Evolutionary conservation across 2,113 vertebrate genomes (phyloP).

Genomic region (Amia ocellicauda): DNA sequence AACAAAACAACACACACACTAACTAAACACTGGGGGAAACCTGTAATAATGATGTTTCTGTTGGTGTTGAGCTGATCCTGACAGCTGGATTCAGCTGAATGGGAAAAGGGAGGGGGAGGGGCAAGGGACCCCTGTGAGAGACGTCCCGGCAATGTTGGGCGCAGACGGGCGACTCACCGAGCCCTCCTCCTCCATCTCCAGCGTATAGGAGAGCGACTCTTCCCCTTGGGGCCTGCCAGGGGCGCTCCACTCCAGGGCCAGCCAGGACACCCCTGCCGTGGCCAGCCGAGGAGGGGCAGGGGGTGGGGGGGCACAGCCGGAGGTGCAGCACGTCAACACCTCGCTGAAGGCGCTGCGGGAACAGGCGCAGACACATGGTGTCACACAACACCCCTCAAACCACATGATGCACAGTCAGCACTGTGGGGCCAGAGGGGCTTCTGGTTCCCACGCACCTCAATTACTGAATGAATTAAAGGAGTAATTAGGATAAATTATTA

Average conservation of each 20-base stretch:
- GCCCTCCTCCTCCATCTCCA: conserved; percentile 73
- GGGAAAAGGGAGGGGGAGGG: no score
- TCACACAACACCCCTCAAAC: background rate
- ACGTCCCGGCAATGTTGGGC: no score
- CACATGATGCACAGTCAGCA: background rate
- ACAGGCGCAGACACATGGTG: conserved; percentile 6
- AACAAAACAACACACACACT: no score
- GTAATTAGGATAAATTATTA: no score
- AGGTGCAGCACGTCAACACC: conserved; percentile 56
- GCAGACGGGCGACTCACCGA: conserved; percentile 55
- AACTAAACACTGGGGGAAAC: no score
- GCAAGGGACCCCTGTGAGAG: no score
- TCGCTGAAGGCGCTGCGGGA: conserved; percentile 67
- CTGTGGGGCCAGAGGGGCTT: no score
- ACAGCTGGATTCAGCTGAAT: no score
- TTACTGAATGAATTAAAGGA: no score
- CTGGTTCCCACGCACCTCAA: no score
- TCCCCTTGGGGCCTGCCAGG: conserved; percentile 45
- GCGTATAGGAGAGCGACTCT: conserved; percentile 59
- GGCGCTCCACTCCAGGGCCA: conserved; percentile 62
- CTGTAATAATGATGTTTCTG: no score
- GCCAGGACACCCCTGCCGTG: conserved; percentile 58
- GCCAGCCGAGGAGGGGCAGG: conserved; percentile 49
- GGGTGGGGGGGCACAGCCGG: conserved; percentile 54
- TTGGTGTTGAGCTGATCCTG: no score